Percentiles rank a stretch among this genome's conserved stretches.
Evolutionary conservation across 2,888 invertebrate genomes (phyloP).

Genomic region (Rhingia rostrata): DNA sequence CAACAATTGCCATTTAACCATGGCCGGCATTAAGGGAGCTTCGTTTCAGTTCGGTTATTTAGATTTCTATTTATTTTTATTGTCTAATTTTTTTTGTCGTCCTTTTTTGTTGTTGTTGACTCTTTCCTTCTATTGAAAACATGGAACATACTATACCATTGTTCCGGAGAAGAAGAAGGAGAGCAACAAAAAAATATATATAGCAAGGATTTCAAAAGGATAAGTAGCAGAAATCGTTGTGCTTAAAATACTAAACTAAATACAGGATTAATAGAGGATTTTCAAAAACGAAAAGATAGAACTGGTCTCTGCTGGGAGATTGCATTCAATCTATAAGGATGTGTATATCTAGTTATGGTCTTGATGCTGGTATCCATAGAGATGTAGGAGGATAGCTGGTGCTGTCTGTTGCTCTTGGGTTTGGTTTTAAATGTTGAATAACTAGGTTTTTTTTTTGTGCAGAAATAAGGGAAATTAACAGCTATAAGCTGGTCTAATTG

Average conservation of each 20-base stretch:
- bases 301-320: constrained; percentile 27
- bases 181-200: neutral
- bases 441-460: constrained; percentile 40
- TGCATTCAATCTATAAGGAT: constrained; percentile 64
- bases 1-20: constrained; percentile 68
- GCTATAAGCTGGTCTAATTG: constrained; percentile 63
- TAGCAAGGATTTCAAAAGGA: constrained; percentile 60
- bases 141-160: constrained; percentile 1
- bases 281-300: constrained; percentile 62
- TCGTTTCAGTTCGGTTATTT: constrained; percentile 69
- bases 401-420: constrained; percentile 16
- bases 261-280: constrained; percentile 73
- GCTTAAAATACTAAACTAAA: constrained; percentile 73
- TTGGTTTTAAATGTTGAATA: constrained; percentile 42
- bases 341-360: neutral
- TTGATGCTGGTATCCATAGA: neutral
- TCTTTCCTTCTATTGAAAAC: constrained; percentile 24
- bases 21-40: constrained; percentile 63
- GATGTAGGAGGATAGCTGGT: neutral
- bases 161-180: constrained; percentile 5
- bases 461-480: constrained; percentile 61
- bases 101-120: constrained; percentile 7
- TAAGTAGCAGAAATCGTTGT: constrained; percentile 73
- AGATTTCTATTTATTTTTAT: constrained; percentile 70
- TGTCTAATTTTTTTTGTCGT: constrained; percentile 31